phyloP scores from a whole-genome alignment of 2,888 invertebrate species.

The Cryptops parisi region DNA sequence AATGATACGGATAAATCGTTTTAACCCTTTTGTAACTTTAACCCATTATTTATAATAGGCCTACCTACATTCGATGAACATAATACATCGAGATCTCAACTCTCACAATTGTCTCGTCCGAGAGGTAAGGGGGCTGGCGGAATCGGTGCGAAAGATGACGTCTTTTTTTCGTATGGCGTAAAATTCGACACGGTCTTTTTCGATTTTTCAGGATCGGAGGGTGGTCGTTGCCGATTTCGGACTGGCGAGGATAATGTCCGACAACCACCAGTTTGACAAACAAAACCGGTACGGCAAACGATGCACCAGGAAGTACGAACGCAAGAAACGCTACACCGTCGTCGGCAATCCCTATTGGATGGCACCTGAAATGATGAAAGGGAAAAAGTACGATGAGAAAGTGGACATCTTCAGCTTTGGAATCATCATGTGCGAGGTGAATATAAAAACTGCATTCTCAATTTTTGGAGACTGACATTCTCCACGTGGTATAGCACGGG shows the following conservation, averaged over 20 bases:
- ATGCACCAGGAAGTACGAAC: slow-evolving; percentile 45
- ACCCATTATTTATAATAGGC: slow-evolving; percentile 24
- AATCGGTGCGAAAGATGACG: no score
- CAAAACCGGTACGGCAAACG: slow-evolving; percentile 27
- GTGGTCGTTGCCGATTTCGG: slow-evolving; percentile 96
- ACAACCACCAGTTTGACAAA: slow-evolving; percentile 18
- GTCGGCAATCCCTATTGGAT: slow-evolving; percentile 98
- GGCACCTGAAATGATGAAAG: slow-evolving; percentile 98
- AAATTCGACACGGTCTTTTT: no score
- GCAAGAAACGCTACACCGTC: slow-evolving; percentile 82
- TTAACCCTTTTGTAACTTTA: slow-evolving; percentile 2
- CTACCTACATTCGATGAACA: slow-evolving; percentile 84
- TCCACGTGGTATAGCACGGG: no score
- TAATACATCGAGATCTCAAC: slow-evolving; percentile 88
- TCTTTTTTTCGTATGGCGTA: no score
- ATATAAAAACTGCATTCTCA: no score
- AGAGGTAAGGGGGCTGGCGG: slow-evolving; percentile 52
- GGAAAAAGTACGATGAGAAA: slow-evolving; percentile 87
- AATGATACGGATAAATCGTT: no score
- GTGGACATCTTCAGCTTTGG: slow-evolving; percentile 94
- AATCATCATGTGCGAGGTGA: slow-evolving; percentile 84
- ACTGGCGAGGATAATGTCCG: slow-evolving; percentile 48
- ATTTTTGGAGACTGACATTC: background rate
- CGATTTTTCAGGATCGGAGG: slow-evolving; percentile 61
- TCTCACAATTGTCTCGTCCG: slow-evolving; percentile 87